These are phyloP conservation scores for Rhinolophus sinicus DNA, from an alignment of 2,113 vertebrate species.

Conservation along the genomic window DNA sequence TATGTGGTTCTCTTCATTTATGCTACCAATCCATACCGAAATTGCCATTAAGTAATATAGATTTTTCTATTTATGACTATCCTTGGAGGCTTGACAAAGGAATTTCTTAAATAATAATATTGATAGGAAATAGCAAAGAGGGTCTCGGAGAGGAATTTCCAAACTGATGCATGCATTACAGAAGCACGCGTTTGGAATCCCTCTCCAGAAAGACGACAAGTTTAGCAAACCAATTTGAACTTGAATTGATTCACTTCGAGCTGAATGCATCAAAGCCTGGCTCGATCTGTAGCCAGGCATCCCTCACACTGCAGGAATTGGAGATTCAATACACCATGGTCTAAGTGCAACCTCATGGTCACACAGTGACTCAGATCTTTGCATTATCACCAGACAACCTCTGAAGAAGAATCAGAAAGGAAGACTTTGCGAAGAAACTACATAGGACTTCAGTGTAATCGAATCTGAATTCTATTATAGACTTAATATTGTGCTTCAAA, in stretches of 20 bases:
- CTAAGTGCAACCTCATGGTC: neutral
- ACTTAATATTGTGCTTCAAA: neutral
- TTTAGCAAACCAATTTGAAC: neutral
- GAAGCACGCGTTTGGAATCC: neutral
- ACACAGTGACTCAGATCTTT: neutral
- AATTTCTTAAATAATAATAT: slow-evolving; percentile 6
- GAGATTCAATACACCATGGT: neutral
- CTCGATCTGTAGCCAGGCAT: neutral
- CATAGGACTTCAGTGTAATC: neutral
- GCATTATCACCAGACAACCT: slow-evolving; percentile 14
- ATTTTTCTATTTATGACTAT: slow-evolving; percentile 28
- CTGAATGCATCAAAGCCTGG: neutral
- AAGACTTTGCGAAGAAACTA: neutral
- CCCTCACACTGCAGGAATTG: neutral
- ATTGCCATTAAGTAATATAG: neutral
- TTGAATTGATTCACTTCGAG: neutral
- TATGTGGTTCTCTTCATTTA: slow-evolving; percentile 7
- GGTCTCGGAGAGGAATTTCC: slow-evolving; percentile 1
- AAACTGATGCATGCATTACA: neutral
- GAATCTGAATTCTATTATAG: neutral
- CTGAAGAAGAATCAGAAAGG: neutral
- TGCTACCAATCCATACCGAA: neutral
- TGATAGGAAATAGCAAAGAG: neutral
- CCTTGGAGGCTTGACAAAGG: neutral
- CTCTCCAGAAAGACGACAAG: neutral